These are phyloP conservation scores for Parasteatoda tepidariorum DNA, from an alignment of 1,140 invertebrate genomes.

Conservation along the genomic window DNA sequence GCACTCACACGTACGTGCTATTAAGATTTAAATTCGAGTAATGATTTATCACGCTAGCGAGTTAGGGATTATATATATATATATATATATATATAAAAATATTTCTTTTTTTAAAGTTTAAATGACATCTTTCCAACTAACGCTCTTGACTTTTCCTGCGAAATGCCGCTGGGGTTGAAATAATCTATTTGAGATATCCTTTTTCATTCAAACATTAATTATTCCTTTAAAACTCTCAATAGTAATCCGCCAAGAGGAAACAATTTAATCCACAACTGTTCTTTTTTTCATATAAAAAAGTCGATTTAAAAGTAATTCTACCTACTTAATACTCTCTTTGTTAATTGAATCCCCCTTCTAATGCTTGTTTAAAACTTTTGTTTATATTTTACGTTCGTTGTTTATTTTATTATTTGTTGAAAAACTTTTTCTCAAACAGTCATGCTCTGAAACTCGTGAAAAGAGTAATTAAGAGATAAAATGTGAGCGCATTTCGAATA, in stretches of 20 bases:
- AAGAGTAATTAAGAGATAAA: constrained; percentile 55
- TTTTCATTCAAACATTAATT: constrained; percentile 26
- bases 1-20: too few relatives aligned
- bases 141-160: too few relatives aligned
- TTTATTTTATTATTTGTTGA: not conserved
- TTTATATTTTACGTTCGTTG: constrained; percentile 1
- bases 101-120: too few relatives aligned
- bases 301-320: constrained; percentile 21
- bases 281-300: constrained; percentile 1
- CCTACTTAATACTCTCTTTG: constrained; percentile 51
- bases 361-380: constrained; percentile 54
- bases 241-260: constrained; percentile 44
- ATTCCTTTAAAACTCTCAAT: constrained; percentile 40
- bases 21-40: too few relatives aligned
- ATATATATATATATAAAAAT: too few relatives aligned
- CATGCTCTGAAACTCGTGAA: not conserved
- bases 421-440: constrained; percentile 3
- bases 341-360: constrained; percentile 52
- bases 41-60: too few relatives aligned
- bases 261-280: constrained; percentile 30
- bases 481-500: constrained; percentile 34
- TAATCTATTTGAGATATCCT: too few relatives aligned
- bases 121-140: too few relatives aligned
- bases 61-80: too few relatives aligned
- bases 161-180: too few relatives aligned